phyloP scores from a whole-genome alignment of 2,797 vertebrate species.

The Chaetophractus vellerosus region DNA sequence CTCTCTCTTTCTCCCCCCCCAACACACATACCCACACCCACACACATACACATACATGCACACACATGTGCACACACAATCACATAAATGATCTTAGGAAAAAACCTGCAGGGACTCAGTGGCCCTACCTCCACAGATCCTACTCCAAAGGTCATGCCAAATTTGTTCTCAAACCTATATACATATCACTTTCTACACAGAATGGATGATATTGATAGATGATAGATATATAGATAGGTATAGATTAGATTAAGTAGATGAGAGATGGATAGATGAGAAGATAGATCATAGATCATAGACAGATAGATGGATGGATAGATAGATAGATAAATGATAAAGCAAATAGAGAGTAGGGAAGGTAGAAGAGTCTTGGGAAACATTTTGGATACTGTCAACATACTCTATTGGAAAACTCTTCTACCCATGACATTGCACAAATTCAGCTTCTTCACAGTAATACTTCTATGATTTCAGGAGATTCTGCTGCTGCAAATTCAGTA shows the following conservation, averaged over 20 bases:
- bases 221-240: background rate
- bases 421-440: background rate
- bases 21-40: constrained; percentile 67
- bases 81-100: background rate
- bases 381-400: background rate
- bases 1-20: background rate
- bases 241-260: too few relatives aligned
- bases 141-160: background rate
- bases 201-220: background rate
- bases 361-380: background rate
- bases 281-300: background rate
- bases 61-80: too few relatives aligned
- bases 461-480: background rate
- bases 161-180: background rate
- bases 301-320: background rate
- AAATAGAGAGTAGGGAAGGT: background rate
- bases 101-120: background rate
- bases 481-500: background rate
- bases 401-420: background rate
- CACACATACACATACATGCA: background rate
- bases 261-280: too few relatives aligned
- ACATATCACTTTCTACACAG: background rate
- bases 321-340: background rate
- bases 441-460: background rate
- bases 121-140: background rate